These are phyloP conservation scores for Dimorphilus gyrociliatus DNA, from an alignment of 2,888 invertebrate genomes.

Conservation along the genomic window DNA sequence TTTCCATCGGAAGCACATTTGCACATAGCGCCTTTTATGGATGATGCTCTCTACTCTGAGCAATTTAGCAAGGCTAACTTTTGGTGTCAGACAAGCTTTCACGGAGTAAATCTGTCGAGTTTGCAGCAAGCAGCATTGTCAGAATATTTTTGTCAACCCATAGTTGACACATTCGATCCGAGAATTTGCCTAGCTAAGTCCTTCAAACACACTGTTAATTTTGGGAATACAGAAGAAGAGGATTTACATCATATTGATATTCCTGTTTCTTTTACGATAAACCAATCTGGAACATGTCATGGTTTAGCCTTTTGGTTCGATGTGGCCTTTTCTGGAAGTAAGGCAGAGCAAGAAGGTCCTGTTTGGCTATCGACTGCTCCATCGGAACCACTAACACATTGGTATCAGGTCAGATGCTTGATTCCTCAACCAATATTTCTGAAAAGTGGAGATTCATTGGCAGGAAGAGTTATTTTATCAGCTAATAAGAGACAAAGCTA, in stretches of 20 bases:
- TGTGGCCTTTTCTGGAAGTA: conserved; percentile 73
- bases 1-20: conserved; percentile 90
- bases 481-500: conserved; percentile 95
- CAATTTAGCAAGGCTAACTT: conserved; percentile 97
- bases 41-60: conserved; percentile 91
- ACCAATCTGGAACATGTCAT: conserved; percentile 84
- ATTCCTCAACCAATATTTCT: conserved; percentile 82
- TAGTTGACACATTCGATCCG: conserved; percentile 95
- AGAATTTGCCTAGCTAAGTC: conserved; percentile 90
- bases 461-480: conserved; percentile 66
- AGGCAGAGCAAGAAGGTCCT: conserved; percentile 55
- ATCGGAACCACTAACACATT: conserved; percentile 91
- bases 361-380: conserved; percentile 95
- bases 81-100: conserved; percentile 95
- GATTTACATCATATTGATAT: conserved; percentile 89
- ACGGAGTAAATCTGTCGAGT: conserved; percentile 84
- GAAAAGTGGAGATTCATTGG: conserved; percentile 75
- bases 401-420: conserved; percentile 95
- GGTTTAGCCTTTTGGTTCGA: conserved; percentile 99
- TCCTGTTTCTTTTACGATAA: conserved; percentile 75
- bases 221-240: conserved; percentile 72
- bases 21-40: conserved; percentile 91
- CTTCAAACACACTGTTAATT: conserved; percentile 79
- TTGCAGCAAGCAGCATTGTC: conserved; percentile 80
- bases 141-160: conserved; percentile 93